Evolutionary conservation across 2,888 invertebrate species (phyloP).

Genomic region (Erebia epiphron): DNA sequence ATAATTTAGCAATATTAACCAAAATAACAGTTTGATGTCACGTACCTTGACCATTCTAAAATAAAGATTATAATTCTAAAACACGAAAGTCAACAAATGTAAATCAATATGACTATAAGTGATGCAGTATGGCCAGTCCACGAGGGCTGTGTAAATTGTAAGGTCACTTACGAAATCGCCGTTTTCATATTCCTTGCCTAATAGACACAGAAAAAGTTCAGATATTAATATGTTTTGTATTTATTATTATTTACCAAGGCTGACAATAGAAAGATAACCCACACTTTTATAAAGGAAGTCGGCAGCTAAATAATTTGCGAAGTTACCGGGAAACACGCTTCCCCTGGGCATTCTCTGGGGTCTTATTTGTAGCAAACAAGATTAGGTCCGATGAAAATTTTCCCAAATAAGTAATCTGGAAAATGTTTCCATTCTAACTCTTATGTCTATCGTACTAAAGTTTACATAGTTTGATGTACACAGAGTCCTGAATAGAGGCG

Average conservation of each 20-base stretch:
- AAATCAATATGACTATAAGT: too few species aligned
- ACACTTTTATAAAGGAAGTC: constrained; percentile 29
- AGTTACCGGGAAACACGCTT: constrained; percentile 36
- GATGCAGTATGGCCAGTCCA: too few species aligned
- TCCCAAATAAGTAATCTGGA: constrained; percentile 14
- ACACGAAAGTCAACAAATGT: too few species aligned
- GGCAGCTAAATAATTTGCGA: constrained; percentile 40
- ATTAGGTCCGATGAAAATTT: constrained; percentile 37
- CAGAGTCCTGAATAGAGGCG: not conserved
- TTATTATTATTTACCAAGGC: constrained; percentile 29
- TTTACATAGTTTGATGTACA: not conserved
- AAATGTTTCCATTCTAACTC: constrained; percentile 1
- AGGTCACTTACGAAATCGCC: too few species aligned
- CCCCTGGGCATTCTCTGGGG: constrained; percentile 37
- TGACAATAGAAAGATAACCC: constrained; percentile 29
- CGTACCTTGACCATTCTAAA: too few species aligned
- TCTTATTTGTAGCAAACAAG: constrained; percentile 41
- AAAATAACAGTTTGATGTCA: too few species aligned
- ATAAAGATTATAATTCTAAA: too few species aligned
- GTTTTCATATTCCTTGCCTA: not conserved
- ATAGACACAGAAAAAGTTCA: not conserved
- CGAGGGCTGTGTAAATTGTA: too few species aligned
- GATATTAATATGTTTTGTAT: constrained; percentile 10
- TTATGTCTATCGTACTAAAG: not conserved
- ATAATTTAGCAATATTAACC: too few species aligned